phyloP scores from a whole-genome alignment of 2,888 invertebrate genomes.

The Archips crataeganus region DNA sequence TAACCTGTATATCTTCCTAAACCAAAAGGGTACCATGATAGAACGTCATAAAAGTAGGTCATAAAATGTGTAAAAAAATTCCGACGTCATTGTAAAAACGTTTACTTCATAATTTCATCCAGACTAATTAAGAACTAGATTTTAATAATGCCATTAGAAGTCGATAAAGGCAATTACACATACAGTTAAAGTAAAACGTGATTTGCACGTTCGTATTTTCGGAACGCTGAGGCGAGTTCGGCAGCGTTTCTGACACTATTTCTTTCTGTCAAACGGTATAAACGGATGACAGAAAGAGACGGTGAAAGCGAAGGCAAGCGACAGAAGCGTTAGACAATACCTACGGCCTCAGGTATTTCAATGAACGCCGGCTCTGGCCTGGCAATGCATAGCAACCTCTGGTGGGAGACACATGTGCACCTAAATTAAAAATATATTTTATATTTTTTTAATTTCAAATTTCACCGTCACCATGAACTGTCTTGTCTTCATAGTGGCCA shows the following conservation, averaged over 20 bases:
- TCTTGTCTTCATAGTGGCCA: slow-evolving; percentile 63
- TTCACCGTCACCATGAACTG: slow-evolving; percentile 66
- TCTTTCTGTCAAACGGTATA: too few relatives aligned
- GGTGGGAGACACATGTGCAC: slow-evolving; percentile 74
- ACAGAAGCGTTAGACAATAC: too few relatives aligned
- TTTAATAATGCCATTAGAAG: slow-evolving; percentile 22
- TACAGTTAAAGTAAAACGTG: slow-evolving; percentile 30
- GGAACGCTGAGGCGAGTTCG: slow-evolving; percentile 58
- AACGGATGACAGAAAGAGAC: too few relatives aligned
- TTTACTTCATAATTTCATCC: background rate
- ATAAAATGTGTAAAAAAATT: background rate
- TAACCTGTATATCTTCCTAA: background rate
- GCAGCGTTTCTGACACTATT: too few relatives aligned
- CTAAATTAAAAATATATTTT: slow-evolving; percentile 52
- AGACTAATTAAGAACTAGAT: slow-evolving; percentile 1
- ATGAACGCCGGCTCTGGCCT: slow-evolving; percentile 54
- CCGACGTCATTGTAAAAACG: background rate
- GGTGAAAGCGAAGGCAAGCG: too few relatives aligned
- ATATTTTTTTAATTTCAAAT: slow-evolving; percentile 48
- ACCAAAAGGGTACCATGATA: background rate
- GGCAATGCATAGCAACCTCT: slow-evolving; percentile 77
- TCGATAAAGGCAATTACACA: slow-evolving; percentile 27
- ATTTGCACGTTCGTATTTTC: slow-evolving; percentile 51
- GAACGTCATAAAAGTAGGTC: background rate
- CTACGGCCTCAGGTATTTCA: slow-evolving; percentile 51